Conservation (phyloP, 2,797 vertebrate species). For the Catharus ustulatus region DNA sequence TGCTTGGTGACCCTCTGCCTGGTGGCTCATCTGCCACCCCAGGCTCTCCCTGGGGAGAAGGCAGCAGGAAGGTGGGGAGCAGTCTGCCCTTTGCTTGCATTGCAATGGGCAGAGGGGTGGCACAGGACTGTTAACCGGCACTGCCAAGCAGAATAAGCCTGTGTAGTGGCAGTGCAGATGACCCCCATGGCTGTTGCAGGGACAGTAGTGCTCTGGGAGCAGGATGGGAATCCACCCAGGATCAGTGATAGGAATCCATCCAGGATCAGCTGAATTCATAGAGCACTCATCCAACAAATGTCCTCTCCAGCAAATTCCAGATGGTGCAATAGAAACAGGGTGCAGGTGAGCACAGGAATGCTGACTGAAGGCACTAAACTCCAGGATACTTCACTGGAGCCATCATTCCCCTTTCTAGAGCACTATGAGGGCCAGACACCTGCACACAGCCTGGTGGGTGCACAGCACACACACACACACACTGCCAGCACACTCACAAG, state of each 20-base stretch:
- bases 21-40: not conserved
- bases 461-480: not conserved
- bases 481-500: not conserved
- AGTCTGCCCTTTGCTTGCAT: not conserved
- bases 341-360: constrained; percentile 3
- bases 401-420: not conserved
- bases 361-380: not conserved
- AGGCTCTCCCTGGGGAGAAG: not conserved
- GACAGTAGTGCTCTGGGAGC: not conserved
- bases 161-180: not conserved
- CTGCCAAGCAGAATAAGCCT: not conserved
- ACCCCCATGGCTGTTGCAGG: not conserved
- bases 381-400: not conserved
- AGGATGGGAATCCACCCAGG: not conserved
- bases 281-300: not conserved
- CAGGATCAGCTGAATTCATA: not conserved
- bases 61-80: not conserved
- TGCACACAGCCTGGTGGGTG: not conserved
- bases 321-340: not conserved
- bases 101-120: not conserved
- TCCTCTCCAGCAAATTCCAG: not conserved
- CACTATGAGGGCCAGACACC: not conserved
- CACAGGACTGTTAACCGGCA: not conserved
- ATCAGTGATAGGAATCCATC: not conserved
- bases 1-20: not conserved